These are phyloP conservation scores for Prosapia bicincta DNA, from an alignment of 2,888 invertebrate species.

Conservation along the genomic window DNA sequence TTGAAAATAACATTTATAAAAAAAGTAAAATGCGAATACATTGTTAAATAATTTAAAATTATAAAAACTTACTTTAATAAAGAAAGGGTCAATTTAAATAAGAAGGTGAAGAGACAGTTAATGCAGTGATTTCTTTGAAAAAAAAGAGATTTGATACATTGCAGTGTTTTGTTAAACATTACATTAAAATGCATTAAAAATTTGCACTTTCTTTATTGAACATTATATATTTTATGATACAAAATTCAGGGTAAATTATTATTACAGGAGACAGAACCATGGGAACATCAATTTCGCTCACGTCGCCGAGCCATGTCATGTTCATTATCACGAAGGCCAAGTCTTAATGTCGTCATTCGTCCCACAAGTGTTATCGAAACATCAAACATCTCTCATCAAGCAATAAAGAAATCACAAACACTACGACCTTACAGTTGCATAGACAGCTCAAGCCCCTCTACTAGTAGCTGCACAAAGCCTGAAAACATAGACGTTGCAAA, in stretches of 20 bases:
- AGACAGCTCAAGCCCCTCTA: neutral
- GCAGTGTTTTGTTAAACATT: too few species aligned
- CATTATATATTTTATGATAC: neutral
- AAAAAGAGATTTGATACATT: too few species aligned
- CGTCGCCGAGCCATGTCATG: conserved; percentile 27
- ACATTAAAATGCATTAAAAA: too few species aligned
- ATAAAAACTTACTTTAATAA: too few species aligned
- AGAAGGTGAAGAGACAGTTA: too few species aligned
- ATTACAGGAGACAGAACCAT: conserved; percentile 34
- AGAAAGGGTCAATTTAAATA: too few species aligned
- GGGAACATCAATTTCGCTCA: conserved; percentile 25
- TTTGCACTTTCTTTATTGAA: neutral
- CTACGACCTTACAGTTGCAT: neutral
- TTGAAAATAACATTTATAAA: too few species aligned
- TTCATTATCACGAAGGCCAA: conserved; percentile 23
- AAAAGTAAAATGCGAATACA: too few species aligned
- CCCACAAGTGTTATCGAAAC: conserved; percentile 24
- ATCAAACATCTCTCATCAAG: neutral
- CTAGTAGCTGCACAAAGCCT: neutral
- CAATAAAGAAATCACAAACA: neutral
- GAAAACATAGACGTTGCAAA: neutral
- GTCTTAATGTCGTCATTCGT: conserved; percentile 20
- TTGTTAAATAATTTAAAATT: too few species aligned
- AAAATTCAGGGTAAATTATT: neutral
- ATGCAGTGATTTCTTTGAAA: too few species aligned